Base-by-base conservation (phyloP, 1,140 invertebrate genomes). In the Ceratoteleas bidentatus region DNA sequence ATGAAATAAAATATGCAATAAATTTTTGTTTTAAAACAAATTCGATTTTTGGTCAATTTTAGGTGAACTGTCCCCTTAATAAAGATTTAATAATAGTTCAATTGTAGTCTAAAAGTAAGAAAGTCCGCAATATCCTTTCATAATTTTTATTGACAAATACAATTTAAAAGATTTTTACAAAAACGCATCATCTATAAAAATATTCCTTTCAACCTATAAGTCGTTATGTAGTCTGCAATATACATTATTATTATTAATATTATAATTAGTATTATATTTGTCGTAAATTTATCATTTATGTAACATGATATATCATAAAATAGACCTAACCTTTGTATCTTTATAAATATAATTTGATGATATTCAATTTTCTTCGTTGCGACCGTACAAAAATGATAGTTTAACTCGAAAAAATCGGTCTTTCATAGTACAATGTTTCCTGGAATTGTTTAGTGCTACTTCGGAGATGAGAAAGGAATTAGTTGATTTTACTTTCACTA, bases 121-220 rank as follows among this genome's bases (percentile, higher is more conserved):
- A n/a, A n/a, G n/a, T n/a, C n/a, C n/a, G n/a, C n/a, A n/a, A n/a
- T 52, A 40, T 76, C 57, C 66, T 78, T 78, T 72, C 61, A 65
- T 50, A 70, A 62, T 70, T 78, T 77, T 69, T 69, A 70, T 78
- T 78, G 75, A 70, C 66, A 78, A 78, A 78, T 78, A 78, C 66
- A 65, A 58, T 72, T 78, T 70, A 70, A 78, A 78, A 78, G 65
- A 45, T 70, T 69, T 50, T 78, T 78, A 78, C 64, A 79, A 72
- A 69, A 79, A 79, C 66, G 61, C 60, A 60, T 65, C 60, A 66
- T 79, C 68, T 79, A 79, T 79, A 79, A 79, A 79, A 79, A 79
- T 79, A 79, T 79, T 79, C 75, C 75, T 79, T 79, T 72, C 66
- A 70, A 72, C 68, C 54, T 79, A 79, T 70, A 78, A 77, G 70